phyloP scores from a whole-genome alignment of 2,797 vertebrate genomes.

The Sebastes trivittatus region DNA sequence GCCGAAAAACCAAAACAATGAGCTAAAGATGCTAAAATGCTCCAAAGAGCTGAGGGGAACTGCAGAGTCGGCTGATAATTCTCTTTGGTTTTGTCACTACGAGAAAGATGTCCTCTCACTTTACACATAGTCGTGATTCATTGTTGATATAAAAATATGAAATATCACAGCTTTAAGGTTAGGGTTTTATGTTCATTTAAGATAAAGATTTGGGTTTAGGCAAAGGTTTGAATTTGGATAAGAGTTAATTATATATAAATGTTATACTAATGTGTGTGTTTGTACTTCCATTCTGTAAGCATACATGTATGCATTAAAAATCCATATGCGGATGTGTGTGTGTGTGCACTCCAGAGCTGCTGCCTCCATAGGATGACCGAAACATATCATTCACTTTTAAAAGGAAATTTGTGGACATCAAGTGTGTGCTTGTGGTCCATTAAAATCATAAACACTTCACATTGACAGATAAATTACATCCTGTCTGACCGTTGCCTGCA shows the following conservation, averaged over 20 bases:
- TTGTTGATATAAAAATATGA: background rate
- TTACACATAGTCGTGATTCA: background rate
- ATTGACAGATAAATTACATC: constrained; percentile 26
- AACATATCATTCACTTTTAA: background rate
- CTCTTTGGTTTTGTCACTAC: too few species aligned
- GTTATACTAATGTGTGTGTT: background rate
- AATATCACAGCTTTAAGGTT: background rate
- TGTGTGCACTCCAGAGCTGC: background rate
- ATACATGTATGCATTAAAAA: background rate
- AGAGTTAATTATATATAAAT: background rate
- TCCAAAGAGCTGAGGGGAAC: too few species aligned
- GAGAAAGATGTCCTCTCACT: background rate
- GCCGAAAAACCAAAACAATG: too few species aligned
- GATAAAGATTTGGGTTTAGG: background rate
- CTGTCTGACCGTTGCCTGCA: background rate
- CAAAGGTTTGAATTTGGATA: background rate
- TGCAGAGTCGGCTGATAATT: too few species aligned
- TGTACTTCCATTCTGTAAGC: background rate
- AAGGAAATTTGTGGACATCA: background rate
- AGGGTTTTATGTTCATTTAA: background rate
- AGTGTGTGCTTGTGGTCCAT: background rate
- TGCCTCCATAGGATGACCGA: background rate
- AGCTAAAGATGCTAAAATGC: too few species aligned
- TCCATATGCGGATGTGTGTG: background rate
- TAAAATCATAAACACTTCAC: constrained; percentile 24